A percentile compares a stretch with the other conserved stretches of the same genome.
These are phyloP conservation scores for Cryptoblepharus egeriae DNA, from an alignment of 2,797 vertebrate genomes.

Conservation along the genomic window DNA sequence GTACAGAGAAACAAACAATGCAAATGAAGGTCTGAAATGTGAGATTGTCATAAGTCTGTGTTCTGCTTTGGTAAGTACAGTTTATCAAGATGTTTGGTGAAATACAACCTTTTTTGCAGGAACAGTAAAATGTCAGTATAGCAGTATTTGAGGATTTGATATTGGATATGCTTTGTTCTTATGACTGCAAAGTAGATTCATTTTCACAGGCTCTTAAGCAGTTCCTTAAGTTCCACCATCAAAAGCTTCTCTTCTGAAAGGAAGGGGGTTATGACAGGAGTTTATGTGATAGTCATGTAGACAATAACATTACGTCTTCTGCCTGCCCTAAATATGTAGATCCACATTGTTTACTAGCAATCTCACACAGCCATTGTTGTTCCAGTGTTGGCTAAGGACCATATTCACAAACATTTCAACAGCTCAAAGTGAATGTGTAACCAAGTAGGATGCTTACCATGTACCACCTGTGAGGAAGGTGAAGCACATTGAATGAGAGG, in stretches of 20 bases:
- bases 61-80: background rate
- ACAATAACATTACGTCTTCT: too few relatives aligned
- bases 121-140: background rate
- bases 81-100: background rate
- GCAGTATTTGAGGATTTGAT: background rate
- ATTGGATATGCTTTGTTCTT: background rate
- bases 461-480: too few relatives aligned
- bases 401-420: too few relatives aligned
- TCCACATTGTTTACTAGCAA: too few relatives aligned
- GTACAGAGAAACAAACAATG: background rate
- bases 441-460: too few relatives aligned
- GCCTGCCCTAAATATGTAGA: too few relatives aligned
- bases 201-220: slow-evolving; percentile 5
- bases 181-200: background rate
- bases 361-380: too few relatives aligned
- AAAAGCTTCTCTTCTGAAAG: background rate
- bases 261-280: background rate
- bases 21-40: background rate
- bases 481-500: too few relatives aligned
- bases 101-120: background rate
- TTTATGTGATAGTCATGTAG: too few relatives aligned
- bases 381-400: too few relatives aligned
- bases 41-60: background rate
- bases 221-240: background rate
- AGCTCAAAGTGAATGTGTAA: too few relatives aligned